Base-by-base conservation (phyloP, 1,140 invertebrate genomes). In the Trichoplusia ni region DNA sequence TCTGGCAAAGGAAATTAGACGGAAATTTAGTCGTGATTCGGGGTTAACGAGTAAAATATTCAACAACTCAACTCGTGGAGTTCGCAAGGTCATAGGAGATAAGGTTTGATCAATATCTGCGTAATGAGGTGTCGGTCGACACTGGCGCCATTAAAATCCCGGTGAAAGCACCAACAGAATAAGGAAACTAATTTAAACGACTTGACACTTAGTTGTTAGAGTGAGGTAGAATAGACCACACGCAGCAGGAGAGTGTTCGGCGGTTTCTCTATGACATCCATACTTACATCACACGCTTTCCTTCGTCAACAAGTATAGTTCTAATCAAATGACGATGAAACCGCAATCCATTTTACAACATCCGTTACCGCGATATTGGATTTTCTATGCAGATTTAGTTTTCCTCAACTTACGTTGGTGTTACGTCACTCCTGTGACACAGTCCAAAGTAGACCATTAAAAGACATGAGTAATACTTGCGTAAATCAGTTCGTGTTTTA, bases 131-230 rank as follows among this genome's bases (percentile, higher is more conserved):
- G 69, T 72, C 69, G 67, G 62, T 53, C 63, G 67, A 67, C 56
- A 67, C 47, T 67, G 76, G 76, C 77, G 77, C 75, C 75, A 84
- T 81, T 78, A 80, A 75, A 78, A 74, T 56, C 49, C 33, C 63
- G 61, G 76, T 76, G 75, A 81, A 81, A 81, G 78, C 65, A 67
- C 63, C 69, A 42, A 42, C 38, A 58, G 65, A 71, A 73, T 78
- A 76, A 76, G 78, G 70, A 77, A 84, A 77, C 70, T 79, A 77
- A 82, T 82, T 77, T 77, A 81, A 80, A 70, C 71, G 58, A 58
- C 38, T 42, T 27, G 53, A 42, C 37, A 58, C 53, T 47, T 71
- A 67, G 58, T 35, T 67, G 60, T 59, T 54, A 67, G 37, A 58
- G 37, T 54, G 54, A 71, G 51, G 47, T 31, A 53, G 62, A 70